Percentiles rank a stretch among this genome's conserved stretches.
These are phyloP conservation scores for Pteronotus mesoamericanus DNA, from an alignment of 2,797 vertebrate species.

Conservation along the genomic window DNA sequence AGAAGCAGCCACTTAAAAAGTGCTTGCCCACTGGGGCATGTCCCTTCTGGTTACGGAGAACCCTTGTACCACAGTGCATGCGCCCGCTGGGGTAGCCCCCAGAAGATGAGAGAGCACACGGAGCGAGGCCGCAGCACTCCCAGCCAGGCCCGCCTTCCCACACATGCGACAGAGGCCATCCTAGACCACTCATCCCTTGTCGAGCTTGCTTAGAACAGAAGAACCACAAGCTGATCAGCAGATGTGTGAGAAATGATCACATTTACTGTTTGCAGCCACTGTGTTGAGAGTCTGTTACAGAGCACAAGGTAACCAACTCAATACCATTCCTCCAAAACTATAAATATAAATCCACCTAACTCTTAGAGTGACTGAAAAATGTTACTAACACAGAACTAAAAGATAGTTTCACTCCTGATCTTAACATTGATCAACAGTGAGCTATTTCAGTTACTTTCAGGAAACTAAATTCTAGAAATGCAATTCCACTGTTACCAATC, in stretches of 20 bases:
- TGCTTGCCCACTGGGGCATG: not conserved
- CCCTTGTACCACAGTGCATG: not conserved
- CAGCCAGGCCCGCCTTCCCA: not conserved
- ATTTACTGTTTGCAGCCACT: not conserved
- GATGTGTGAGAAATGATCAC: not conserved
- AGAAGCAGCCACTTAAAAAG: not conserved
- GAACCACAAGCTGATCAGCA: not conserved
- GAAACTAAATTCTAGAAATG: not conserved
- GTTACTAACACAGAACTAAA: not conserved
- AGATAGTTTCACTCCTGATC: not conserved
- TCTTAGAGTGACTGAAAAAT: not conserved
- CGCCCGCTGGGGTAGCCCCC: fast-evolving
- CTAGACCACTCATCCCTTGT: not conserved
- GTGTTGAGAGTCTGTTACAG: not conserved
- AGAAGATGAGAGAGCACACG: no score
- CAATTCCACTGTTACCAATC: not conserved
- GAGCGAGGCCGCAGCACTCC: not conserved
- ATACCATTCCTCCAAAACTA: not conserved
- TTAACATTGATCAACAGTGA: not conserved
- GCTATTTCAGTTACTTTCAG: not conserved
- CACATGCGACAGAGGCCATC: no score
- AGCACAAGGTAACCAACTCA: not conserved
- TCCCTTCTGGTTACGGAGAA: not conserved
- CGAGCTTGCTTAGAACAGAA: not conserved
- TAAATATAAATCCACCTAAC: not conserved